These are phyloP conservation scores for Macrocentrus cingulum DNA, from an alignment of 1,140 invertebrate genomes.

Conservation along the genomic window DNA sequence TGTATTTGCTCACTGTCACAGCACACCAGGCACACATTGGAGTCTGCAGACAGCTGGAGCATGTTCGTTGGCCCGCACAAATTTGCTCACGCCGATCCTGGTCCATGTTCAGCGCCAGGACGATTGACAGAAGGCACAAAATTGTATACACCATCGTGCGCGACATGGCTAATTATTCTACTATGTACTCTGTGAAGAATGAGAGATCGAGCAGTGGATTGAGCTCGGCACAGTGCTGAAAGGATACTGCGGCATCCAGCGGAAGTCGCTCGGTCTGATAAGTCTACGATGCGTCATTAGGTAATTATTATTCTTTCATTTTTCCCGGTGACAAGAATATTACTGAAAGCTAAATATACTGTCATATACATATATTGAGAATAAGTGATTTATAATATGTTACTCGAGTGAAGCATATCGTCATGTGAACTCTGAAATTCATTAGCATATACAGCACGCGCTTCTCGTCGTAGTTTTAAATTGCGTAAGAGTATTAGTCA, in stretches of 20 bases:
- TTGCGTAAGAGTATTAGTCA: too few relatives aligned
- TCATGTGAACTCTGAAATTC: too few relatives aligned
- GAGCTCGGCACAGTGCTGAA: conserved; percentile 11
- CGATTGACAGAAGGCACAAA: conserved; percentile 8
- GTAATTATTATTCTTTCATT: not conserved
- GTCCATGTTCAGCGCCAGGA: conserved; percentile 12
- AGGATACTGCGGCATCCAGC: conserved; percentile 43
- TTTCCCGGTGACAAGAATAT: too few relatives aligned
- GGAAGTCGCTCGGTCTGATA: conserved; percentile 41
- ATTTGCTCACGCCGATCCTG: conserved; percentile 27
- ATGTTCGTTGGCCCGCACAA: conserved; percentile 38
- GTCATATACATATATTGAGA: too few relatives aligned
- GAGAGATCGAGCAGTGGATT: conserved; percentile 1
- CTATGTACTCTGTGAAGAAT: not conserved
- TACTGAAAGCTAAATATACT: too few relatives aligned
- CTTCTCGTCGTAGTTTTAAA: too few relatives aligned
- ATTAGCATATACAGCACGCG: too few relatives aligned
- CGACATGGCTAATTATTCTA: not conserved
- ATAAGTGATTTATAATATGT: too few relatives aligned
- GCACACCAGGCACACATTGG: conserved; percentile 45
- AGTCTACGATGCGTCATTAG: conserved; percentile 31
- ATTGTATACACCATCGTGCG: not conserved
- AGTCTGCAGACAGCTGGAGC: conserved; percentile 38
- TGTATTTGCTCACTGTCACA: conserved; percentile 31
- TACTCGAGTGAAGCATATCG: too few relatives aligned